phyloP scores from a whole-genome alignment of 2,797 vertebrate species.

The Sphenopsis melanotis region DNA sequence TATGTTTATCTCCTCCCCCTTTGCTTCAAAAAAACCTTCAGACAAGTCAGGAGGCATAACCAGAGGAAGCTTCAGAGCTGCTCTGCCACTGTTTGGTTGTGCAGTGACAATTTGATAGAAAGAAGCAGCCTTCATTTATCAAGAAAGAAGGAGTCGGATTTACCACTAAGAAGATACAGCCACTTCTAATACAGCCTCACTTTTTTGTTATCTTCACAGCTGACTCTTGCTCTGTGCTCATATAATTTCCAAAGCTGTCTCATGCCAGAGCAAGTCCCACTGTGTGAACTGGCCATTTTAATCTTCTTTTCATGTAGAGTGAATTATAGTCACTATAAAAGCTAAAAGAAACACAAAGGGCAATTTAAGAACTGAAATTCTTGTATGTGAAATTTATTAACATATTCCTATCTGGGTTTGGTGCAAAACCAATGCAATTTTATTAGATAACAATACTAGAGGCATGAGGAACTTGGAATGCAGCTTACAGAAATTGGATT shows the following conservation, averaged over 20 bases:
- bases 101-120: not conserved
- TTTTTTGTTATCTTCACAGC: not conserved
- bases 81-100: not conserved
- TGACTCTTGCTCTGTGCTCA: not conserved
- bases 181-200: not conserved
- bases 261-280: not conserved
- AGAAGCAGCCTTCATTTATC: not conserved
- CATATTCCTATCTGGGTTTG: not conserved
- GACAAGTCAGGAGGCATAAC: not conserved
- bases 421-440: not conserved
- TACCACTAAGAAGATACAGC: not conserved
- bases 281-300: not conserved
- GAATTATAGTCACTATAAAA: not conserved
- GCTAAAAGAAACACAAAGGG: not conserved
- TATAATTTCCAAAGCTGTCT: not conserved
- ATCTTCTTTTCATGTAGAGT: not conserved
- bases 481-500: not conserved
- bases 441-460: not conserved
- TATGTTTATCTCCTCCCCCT: not conserved
- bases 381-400: not conserved
- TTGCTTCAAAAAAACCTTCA: not conserved
- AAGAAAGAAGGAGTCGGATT: not conserved
- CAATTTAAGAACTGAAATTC: not conserved
- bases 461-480: not conserved
- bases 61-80: not conserved